Evolutionary conservation across 2,888 invertebrate species (phyloP), one percentile per base, ranked within the genome.

Genomic region (Magallana nippona): DNA sequence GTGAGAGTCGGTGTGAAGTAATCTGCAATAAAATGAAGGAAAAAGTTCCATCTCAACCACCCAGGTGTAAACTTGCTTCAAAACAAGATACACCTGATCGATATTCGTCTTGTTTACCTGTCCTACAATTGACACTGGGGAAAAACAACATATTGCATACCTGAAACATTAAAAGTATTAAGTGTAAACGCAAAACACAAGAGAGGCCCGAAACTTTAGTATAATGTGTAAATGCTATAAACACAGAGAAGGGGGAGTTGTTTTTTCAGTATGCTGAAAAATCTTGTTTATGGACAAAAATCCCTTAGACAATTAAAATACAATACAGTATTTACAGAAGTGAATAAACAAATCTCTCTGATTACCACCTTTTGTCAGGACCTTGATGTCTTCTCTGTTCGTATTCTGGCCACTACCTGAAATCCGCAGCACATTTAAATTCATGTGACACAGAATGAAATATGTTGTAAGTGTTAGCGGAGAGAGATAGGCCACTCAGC

Each of bases 401-500:
- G 32, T 13, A 44, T 32, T 27, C 10, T 13, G 15, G 22, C 71
- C 71, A 71, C 32, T 27, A 71, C 71, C 71, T 71, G 71, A 71
- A 71, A 71, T 71, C 71, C n/a, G n/a, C n/a, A 71, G 15, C 71
- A 71, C 71, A 71, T 71, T 71, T 71, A 71, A 71, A 71, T 71
- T 71, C 71, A 71, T 71, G 71, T 71, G 71, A 71, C 71, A 71
- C 71, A 71, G 71, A 27, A 71, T 71, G 32, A 71, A 71, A 71
- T 71, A 71, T 71, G 71, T 71, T 27, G 60, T 13, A 44, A 44
- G 44, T 71, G 71, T 32, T 71, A 71, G 71, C 27, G 71, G 71
- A 71, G 71, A 71, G 71, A 71, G 71, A 71, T 71, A 71, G 71
- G 71, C 71, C 71, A 71, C 71, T 71, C 71, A 71, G 71, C 71